Base-by-base conservation (phyloP, 2,113 vertebrate genomes). In the Erythrocercus mccallii region DNA sequence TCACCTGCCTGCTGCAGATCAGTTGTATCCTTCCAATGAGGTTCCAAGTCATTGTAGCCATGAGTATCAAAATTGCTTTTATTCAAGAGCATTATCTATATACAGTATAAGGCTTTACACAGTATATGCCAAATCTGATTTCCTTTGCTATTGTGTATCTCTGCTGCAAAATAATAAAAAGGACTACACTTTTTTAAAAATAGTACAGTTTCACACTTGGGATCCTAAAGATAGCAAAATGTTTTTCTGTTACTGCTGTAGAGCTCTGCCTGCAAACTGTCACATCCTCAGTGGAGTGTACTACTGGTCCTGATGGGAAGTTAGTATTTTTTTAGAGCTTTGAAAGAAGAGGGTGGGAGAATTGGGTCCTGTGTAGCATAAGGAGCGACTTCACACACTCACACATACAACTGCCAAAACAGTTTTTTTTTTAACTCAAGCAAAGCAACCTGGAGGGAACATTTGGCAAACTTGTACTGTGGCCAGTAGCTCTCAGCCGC, bases 161-260 rank as follows among this genome's bases (percentile, higher is more conserved):
- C 48, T 91, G 51, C 71, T 86, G 76, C 64, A 76, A 96, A 94
- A 60, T 60, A 66, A 80, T 84, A 77, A 73, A 72, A 65, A 0
- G 2, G 38, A 61, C 88, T 78, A 40, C 7, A 37, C 35, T 66
- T 77, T 28, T 45, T 85, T 3, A 48, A 87, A 93, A 85, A 91
- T 73, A 72, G 60, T 77, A 9, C 37, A 40, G 21, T 68, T 91
- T 90, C 70, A n/a, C 54, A n/a, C 62, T 82, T 87, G 24, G 9
- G 64, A 65, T 69, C 42, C 65, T 94, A 78, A 93, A 95, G 79
- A 92, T 81, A 95, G 77, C 72, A 81, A 66, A 82, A 79, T 62
- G 47, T 58, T 90, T 80, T 89, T 80, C 40, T 95, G 72, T 58
- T 88, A 56, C 42, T 78, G n/a, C 51, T 84, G 40, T 19, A 65